Percentiles rank a stretch among this genome's conserved stretches.
phyloP scores from a whole-genome alignment of 2,113 vertebrate species.

The Notothenia rossii region DNA sequence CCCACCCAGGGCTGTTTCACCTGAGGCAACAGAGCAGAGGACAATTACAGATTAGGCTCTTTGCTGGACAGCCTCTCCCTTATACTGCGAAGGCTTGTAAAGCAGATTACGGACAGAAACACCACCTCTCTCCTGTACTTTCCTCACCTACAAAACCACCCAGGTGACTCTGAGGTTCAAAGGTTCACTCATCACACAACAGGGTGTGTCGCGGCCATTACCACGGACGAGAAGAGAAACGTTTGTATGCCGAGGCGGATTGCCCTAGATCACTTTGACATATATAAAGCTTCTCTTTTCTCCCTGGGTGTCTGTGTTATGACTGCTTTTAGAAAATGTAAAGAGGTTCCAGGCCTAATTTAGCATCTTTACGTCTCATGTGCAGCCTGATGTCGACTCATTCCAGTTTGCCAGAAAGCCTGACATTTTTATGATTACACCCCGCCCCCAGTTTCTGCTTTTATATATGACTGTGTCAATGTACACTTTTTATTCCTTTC shows the following conservation, averaged over 20 bases:
- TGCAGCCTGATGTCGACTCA: slow-evolving; percentile 16
- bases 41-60: slow-evolving; percentile 79
- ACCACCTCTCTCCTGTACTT: slow-evolving; percentile 71
- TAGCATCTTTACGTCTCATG: slow-evolving; percentile 42
- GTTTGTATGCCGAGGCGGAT: slow-evolving; percentile 8
- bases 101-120: slow-evolving; percentile 77
- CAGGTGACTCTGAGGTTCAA: slow-evolving; percentile 74
- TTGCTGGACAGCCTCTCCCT: slow-evolving; percentile 70
- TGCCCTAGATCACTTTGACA: slow-evolving; percentile 45
- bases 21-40: slow-evolving; percentile 70
- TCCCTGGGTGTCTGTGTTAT: slow-evolving; percentile 39
- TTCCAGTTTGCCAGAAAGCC: slow-evolving; percentile 39
- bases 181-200: slow-evolving; percentile 65
- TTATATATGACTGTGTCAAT: neutral
- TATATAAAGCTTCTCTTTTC: slow-evolving; percentile 30
- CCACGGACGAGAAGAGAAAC: slow-evolving; percentile 9
- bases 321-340: slow-evolving; percentile 29
- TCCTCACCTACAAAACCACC: slow-evolving; percentile 69
- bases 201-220: slow-evolving; percentile 47
- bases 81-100: slow-evolving; percentile 70
- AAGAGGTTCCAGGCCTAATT: slow-evolving; percentile 44
- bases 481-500: neutral
- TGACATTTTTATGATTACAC: slow-evolving; percentile 57
- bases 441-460: slow-evolving; percentile 19
- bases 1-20: slow-evolving; percentile 74